phyloP scores from a whole-genome alignment of 1,140 invertebrate species.

The Cecropterus lyciades region DNA sequence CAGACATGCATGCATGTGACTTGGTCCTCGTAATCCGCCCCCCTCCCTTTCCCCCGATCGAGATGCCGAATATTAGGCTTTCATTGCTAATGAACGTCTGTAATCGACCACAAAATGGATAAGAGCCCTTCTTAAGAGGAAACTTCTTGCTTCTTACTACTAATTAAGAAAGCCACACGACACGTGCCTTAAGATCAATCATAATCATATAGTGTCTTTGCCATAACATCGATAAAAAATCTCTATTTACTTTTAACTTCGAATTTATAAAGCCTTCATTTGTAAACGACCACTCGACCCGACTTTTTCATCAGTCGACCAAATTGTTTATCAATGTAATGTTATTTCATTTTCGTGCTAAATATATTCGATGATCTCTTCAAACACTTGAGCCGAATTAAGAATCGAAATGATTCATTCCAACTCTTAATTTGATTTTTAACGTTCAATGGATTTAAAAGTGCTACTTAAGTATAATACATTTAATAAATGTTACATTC shows the following conservation, averaged over 20 bases:
- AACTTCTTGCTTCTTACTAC: too few relatives aligned
- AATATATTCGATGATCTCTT: constrained; percentile 1
- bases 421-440: too few relatives aligned
- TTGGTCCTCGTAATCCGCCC: too few relatives aligned
- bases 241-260: not conserved
- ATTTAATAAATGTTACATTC: not conserved
- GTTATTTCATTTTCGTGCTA: not conserved
- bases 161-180: too few relatives aligned
- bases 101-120: too few relatives aligned
- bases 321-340: not conserved
- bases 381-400: not conserved
- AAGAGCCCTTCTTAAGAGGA: too few relatives aligned
- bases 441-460: not conserved
- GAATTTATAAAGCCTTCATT: not conserved
- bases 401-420: not conserved
- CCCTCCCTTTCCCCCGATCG: too few relatives aligned
- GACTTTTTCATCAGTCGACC: not conserved
- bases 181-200: not conserved
- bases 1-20: too few relatives aligned
- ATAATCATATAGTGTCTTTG: too few relatives aligned
- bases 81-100: too few relatives aligned
- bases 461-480: not conserved
- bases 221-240: too few relatives aligned
- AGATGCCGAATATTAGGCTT: too few relatives aligned
- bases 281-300: not conserved